phyloP scores from a whole-genome alignment of 2,797 vertebrate genomes.

The Eulemur albifrons region DNA sequence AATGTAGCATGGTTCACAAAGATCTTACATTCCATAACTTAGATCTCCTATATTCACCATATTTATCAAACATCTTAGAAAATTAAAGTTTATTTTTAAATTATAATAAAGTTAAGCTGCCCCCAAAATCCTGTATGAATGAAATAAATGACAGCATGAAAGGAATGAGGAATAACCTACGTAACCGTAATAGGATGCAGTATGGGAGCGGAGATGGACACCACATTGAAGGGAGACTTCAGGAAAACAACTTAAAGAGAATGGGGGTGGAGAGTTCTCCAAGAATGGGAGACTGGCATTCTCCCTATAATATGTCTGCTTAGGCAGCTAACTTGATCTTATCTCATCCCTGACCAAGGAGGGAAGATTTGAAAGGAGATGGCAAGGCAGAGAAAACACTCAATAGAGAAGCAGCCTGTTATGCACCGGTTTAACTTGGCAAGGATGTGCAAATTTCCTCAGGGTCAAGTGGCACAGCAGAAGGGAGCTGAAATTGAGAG shows the following conservation, averaged over 20 bases:
- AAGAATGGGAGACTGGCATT: rapidly evolving
- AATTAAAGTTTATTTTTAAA: neutral
- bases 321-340: too few relatives aligned
- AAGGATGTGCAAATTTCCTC: neutral
- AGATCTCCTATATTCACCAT: neutral
- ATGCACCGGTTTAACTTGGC: neutral
- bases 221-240: neutral
- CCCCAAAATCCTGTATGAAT: neutral
- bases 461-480: neutral
- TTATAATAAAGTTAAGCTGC: neutral
- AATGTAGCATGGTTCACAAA: neutral
- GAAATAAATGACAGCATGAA: neutral
- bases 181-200: neutral
- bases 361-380: neutral
- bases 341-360: neutral
- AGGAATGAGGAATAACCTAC: neutral
- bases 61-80: neutral
- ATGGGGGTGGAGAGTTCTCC: rapidly evolving
- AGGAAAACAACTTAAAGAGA: neutral
- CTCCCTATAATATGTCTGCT: neutral
- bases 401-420: rapidly evolving
- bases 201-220: neutral
- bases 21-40: neutral
- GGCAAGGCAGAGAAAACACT: neutral
- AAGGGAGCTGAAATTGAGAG: neutral